These are phyloP conservation scores for Spatulosminthurus flaviceps DNA, from an alignment of 2,888 invertebrate species.

Conservation along the genomic window DNA sequence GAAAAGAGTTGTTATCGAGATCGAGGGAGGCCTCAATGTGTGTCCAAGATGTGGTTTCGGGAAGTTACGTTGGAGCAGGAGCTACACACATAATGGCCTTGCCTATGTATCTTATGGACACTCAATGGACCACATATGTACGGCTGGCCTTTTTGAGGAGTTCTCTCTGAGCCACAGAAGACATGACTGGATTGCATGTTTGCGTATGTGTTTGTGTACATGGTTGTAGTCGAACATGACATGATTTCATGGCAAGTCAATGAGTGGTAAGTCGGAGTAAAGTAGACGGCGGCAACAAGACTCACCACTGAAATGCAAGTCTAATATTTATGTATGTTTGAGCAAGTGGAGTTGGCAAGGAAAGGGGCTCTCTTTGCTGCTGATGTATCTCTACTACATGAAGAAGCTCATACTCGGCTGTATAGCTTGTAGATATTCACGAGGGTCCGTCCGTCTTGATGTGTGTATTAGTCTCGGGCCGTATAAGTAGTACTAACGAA, in stretches of 20 bases:
- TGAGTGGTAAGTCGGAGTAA: constrained; percentile 30
- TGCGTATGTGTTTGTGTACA: constrained; percentile 7
- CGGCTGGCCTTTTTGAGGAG: no score
- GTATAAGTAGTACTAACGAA: constrained; percentile 50
- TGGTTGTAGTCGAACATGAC: constrained; percentile 37
- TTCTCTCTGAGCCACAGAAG: no score
- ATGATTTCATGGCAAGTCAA: constrained; percentile 45
- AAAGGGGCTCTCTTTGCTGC: no score
- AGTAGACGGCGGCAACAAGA: constrained; percentile 15
- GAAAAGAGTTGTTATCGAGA: constrained; percentile 48
- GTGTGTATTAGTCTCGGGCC: constrained; percentile 43
- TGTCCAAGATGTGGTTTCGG: constrained; percentile 39
- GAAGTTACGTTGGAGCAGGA: neutral
- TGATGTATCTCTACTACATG: no score
- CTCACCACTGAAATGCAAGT: constrained; percentile 21
- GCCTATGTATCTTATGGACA: neutral
- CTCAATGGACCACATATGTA: neutral
- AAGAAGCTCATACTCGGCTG: constrained; percentile 9
- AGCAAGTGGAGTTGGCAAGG: neutral
- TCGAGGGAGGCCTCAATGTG: constrained; percentile 48
- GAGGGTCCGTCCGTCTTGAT: constrained; percentile 32
- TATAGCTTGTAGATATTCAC: constrained; percentile 26
- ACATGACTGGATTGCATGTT: constrained; percentile 24
- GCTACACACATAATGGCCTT: neutral
- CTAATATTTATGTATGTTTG: constrained; percentile 12